Evolutionary conservation across 2,113 vertebrate species (phyloP), one percentile per base, ranked within the genome.

Genomic region (Candoia aspera): DNA sequence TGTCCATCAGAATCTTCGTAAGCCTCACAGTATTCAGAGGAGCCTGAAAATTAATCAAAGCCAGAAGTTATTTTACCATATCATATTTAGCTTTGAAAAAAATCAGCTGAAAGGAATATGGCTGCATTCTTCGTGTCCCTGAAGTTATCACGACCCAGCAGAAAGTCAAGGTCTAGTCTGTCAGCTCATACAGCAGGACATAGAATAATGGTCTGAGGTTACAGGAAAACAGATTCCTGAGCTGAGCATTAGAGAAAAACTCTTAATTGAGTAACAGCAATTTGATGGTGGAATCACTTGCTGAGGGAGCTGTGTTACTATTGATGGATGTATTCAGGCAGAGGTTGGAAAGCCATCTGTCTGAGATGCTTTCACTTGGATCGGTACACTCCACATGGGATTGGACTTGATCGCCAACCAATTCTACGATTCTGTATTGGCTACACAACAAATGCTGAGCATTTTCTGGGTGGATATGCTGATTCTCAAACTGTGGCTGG

Each of bases 1-100:
- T 4, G 0, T 49, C 87, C 87, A 89, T 29, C 0, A 26, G 29
- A 21, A 91, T 91, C 10, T 58, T 3, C 13, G 37, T 91, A 89
- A 89, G 79, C 23, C 21, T 42, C 84, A 85, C 92, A 93, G 6
- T 58, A 2, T 17, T 91, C 92, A 91, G 59, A 85, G 8, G 85
- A 58, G 89, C 21, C 92, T 93, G 86, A 29, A 68, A 84, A 90
- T 55, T 68, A 68, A 8, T 19, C 8, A 68, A 64, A 68, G 90
- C 1, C 29, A 26, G 19, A n/a, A 58, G 26, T 64, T 26, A 93
- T 84, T 79, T 12, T 12, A 55, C 49, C 42, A 89, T 6, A 21
- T 49, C 8, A 21, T 79, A 79, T 33, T 79, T 37, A 79, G 68
- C 68, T 79, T 79, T 79, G 68, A 79, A 79, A 79, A 37, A 79